These are phyloP conservation scores for Heliconius hermathena DNA, from an alignment of 1,140 invertebrate species.

Conservation along the genomic window DNA sequence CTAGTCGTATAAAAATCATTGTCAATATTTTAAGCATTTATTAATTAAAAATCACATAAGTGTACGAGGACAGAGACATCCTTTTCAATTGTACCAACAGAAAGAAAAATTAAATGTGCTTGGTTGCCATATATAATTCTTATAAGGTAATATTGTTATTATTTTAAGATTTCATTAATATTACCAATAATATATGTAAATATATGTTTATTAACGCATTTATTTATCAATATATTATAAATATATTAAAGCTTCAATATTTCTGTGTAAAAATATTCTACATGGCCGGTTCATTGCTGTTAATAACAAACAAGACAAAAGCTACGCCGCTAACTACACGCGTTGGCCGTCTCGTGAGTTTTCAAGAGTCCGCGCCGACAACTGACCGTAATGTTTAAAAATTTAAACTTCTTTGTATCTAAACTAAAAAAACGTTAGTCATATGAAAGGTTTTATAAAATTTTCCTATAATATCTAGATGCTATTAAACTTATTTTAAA, in stretches of 20 bases:
- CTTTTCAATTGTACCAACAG: too few relatives aligned
- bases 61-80: too few relatives aligned
- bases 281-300: slow-evolving; percentile 59
- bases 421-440: background rate
- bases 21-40: too few relatives aligned
- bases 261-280: slow-evolving; percentile 1
- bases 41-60: too few relatives aligned
- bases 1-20: too few relatives aligned
- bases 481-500: background rate
- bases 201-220: background rate
- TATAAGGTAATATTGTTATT: too few relatives aligned
- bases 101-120: too few relatives aligned
- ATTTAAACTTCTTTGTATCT: background rate
- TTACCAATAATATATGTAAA: too few relatives aligned
- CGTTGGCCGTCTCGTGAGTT: slow-evolving; percentile 36
- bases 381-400: slow-evolving; percentile 22
- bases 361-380: slow-evolving; percentile 10
- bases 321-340: slow-evolving; percentile 63
- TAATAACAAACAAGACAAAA: slow-evolving; percentile 76
- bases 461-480: too few relatives aligned
- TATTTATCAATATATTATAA: background rate
- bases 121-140: too few relatives aligned
- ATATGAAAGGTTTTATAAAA: background rate
- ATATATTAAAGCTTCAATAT: background rate
- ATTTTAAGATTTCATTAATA: too few relatives aligned